Percentiles rank a stretch among this genome's conserved stretches.
Evolutionary conservation across 2,113 vertebrate genomes (phyloP).

Genomic region (Dinomys branickii): DNA sequence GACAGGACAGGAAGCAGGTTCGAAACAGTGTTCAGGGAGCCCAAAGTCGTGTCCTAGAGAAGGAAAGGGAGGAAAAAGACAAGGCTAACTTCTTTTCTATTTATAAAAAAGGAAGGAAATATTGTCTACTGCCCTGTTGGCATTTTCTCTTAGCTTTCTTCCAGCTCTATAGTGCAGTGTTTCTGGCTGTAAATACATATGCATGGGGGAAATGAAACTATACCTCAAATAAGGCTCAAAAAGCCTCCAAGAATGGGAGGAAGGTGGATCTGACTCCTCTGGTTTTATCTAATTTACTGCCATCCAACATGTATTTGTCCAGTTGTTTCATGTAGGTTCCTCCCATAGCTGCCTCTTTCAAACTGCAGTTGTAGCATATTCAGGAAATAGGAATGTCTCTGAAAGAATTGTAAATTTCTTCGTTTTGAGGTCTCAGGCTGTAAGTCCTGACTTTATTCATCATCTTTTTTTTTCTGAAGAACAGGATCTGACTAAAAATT

Average conservation of each 20-base stretch:
- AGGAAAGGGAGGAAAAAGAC: background rate
- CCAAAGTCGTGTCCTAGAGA: constrained; percentile 15
- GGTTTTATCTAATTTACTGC: background rate
- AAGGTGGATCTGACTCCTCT: background rate
- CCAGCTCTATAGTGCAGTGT: background rate
- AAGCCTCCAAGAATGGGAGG: background rate
- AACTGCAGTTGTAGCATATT: background rate
- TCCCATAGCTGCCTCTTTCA: constrained; percentile 17
- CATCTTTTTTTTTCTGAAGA: background rate
- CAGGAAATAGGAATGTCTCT: background rate
- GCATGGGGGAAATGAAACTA: background rate
- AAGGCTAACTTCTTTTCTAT: constrained; percentile 19
- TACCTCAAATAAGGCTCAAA: background rate
- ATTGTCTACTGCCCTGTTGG: background rate
- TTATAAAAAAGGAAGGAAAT: background rate
- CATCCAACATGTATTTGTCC: background rate
- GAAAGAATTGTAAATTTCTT: background rate
- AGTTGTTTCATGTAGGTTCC: background rate
- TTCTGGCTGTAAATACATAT: background rate
- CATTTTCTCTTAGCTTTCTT: background rate
- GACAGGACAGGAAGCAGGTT: background rate
- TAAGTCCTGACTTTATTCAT: background rate
- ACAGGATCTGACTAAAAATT: constrained; percentile 28
- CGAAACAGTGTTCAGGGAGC: background rate
- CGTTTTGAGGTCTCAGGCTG: constrained; percentile 9